Evolutionary conservation across 1,140 invertebrate species (phyloP), one percentile per base, ranked within the genome.

Genomic region (Brachionus manjavacas): DNA sequence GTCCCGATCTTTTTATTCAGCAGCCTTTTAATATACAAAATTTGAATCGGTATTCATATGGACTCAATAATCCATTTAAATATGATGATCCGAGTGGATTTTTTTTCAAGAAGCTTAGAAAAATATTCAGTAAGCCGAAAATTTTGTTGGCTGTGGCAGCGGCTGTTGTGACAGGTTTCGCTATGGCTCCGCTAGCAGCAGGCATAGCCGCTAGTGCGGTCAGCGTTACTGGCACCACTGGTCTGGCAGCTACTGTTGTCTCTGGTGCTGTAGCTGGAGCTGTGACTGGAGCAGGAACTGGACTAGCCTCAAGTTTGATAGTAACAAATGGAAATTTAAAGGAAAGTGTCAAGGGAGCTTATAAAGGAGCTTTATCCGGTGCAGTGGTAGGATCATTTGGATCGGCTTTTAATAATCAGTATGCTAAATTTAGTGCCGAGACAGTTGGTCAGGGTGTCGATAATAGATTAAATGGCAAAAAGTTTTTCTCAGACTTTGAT

Each of bases 1-100:
- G 60, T 28, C 60, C 60, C 28, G 60, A 66, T 20, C 60, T 66
- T 16, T 66, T 66, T 8, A 66, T 66, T 66, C 60, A 66, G 16
- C 14, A 66, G 60, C 60, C 60, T 66, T 66, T 66, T 66, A 66
- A 66, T 66, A 66, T 66, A 28, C 60, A 66, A 66, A 66, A 66
- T 28, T 66, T 66, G 25, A 66, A 66, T 66, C 14, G 60, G 3
- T 66, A 66, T 23, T 66, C 60, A 25, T 66, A 66, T 66, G 60
- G 60, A 11, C 16, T 66, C 28, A 66, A 66, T 66, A 66, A 66
- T 23, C 60, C 60, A 25, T 66, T 25, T 66, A 66, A 66, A 66
- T 66, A 66, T 23, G 16, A 66, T 66, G 60, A 66, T 23, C 60
- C 60, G 8, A 66, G 60, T 66, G 20, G 60, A 25, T 66, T 66